Conservation (phyloP, 2,888 invertebrate species). For the Megaustenia siamemsis region DNA sequence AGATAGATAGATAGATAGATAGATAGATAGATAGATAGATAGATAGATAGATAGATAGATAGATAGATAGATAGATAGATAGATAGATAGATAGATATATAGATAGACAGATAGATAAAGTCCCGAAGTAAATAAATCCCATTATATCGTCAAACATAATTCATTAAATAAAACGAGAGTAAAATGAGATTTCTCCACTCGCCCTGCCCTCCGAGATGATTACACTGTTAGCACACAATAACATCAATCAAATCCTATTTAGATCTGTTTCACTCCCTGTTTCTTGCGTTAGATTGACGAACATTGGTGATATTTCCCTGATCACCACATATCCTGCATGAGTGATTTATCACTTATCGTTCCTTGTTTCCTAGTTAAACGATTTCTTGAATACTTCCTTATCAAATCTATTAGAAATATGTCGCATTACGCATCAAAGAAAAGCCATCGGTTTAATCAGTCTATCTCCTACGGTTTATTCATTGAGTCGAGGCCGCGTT, state of each 20-base stretch:
- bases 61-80: background rate
- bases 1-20: background rate
- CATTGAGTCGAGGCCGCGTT: background rate
- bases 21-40: conserved; percentile 1
- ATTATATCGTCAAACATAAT: too few species aligned
- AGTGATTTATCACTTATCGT: background rate
- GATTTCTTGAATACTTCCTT: background rate
- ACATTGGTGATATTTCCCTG: too few species aligned
- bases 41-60: background rate
- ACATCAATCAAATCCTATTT: too few species aligned
- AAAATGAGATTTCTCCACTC: too few species aligned
- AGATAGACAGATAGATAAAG: too few species aligned
- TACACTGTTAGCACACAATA: too few species aligned
- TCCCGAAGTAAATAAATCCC: too few species aligned
- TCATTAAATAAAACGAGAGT: too few species aligned
- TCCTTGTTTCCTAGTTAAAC: background rate
- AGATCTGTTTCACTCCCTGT: too few species aligned
- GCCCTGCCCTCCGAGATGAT: too few species aligned
- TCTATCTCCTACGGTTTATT: background rate
- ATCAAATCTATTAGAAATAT: background rate
- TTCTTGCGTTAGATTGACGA: too few species aligned
- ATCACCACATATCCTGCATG: too few species aligned
- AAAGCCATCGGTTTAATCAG: background rate
- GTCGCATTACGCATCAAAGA: background rate
- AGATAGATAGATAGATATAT: background rate